Conservation (phyloP, 2,888 invertebrate genomes). For the Sicus ferrugineus region DNA sequence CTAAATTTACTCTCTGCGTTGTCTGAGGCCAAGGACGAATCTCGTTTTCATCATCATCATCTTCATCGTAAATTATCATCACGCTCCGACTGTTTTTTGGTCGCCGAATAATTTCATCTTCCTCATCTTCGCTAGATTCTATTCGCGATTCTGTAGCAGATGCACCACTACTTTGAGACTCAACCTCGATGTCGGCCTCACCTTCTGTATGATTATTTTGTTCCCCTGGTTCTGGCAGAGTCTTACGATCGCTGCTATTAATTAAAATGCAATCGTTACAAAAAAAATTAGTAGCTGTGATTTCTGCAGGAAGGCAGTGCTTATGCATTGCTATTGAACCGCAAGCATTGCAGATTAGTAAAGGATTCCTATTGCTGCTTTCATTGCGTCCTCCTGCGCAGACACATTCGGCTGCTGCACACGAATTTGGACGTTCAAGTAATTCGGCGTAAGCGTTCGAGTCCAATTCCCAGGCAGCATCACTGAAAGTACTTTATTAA, state of each 20-base stretch:
- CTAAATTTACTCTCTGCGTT: no score
- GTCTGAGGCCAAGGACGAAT: not conserved
- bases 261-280: constrained; percentile 39
- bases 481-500: no score
- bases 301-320: constrained; percentile 31
- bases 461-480: constrained; percentile 83
- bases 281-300: constrained; percentile 27
- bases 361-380: constrained; percentile 34
- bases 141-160: no score
- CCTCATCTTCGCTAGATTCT: constrained; percentile 10
- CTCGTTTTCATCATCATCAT: constrained; percentile 5
- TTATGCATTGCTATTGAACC: constrained; percentile 49
- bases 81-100: not conserved
- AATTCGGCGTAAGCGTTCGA: constrained; percentile 80
- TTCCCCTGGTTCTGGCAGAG: constrained; percentile 8
- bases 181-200: constrained; percentile 42
- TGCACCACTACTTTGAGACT: constrained; percentile 33
- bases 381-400: constrained; percentile 69
- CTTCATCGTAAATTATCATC: constrained; percentile 2
- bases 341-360: constrained; percentile 52
- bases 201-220: not conserved
- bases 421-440: constrained; percentile 70
- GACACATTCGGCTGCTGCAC: constrained; percentile 69
- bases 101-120: not conserved
- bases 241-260: constrained; percentile 34